phyloP scores from a whole-genome alignment of 2,888 invertebrate species.

The Clitarchus hookeri region DNA sequence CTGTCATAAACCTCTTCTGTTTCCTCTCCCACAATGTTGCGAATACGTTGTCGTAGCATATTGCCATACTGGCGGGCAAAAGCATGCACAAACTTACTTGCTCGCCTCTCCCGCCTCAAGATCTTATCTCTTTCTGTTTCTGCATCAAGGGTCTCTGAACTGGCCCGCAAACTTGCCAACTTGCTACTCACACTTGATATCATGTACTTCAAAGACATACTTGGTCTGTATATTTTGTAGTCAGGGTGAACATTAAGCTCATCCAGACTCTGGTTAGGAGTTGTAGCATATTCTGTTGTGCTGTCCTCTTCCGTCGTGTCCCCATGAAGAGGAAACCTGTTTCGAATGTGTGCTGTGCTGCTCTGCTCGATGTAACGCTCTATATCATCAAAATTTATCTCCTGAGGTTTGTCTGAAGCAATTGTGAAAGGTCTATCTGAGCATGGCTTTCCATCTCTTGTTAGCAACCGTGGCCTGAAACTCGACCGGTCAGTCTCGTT shows the following conservation, averaged over 20 bases:
- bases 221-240: conserved; percentile 65
- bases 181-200: conserved; percentile 51
- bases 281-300: conserved; percentile 51
- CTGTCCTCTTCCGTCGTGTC: conserved; percentile 51
- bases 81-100: conserved; percentile 49
- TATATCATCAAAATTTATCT: conserved; percentile 69
- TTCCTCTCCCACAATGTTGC: conserved; percentile 48
- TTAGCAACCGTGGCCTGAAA: conserved; percentile 27
- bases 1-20: conserved; percentile 32
- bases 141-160: conserved; percentile 52
- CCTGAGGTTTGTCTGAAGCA: conserved; percentile 70
- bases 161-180: conserved; percentile 52
- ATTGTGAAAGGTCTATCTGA: conserved; percentile 71
- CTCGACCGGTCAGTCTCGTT: conserved; percentile 51
- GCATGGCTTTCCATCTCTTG: conserved; percentile 57
- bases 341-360: conserved; percentile 29
- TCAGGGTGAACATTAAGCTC: conserved; percentile 70
- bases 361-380: conserved; percentile 57
- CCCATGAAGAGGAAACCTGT: conserved; percentile 44
- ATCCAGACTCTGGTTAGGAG: conserved; percentile 57
- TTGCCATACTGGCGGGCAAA: conserved; percentile 52
- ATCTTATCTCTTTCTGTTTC: conserved; percentile 44
- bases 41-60: conserved; percentile 51
- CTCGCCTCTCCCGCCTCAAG: conserved; percentile 43
- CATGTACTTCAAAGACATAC: conserved; percentile 47